Evolutionary conservation across 2,888 invertebrate genomes (phyloP), one percentile per base, ranked within the genome.

Genomic region (Euplagia quadripunctaria): DNA sequence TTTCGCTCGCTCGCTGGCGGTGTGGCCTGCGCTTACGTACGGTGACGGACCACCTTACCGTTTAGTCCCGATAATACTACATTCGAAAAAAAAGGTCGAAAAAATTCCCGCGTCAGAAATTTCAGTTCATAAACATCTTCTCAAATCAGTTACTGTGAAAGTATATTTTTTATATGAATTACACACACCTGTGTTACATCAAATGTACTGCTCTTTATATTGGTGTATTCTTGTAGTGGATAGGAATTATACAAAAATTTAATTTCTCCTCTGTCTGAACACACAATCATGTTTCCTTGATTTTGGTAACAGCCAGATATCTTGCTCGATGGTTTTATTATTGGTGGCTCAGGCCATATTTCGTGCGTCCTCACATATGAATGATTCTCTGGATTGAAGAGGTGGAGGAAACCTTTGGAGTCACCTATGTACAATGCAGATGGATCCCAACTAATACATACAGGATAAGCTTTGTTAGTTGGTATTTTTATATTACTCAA

Each of bases 181-280:
- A 51, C 55, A 75, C 71, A 80, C 89, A 96, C 96, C 93, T 94
- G 93, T 74, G 95, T 96, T 55, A 96, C 92, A 84, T 94, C 94
- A 81, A 90, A 87, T 71, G 94, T 94, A 71, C 87, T 90, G 63
- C 94, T 93, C 76, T 86, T 87, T 7, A 95, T 81, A 77, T 84
- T 90, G 43, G 90, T 85, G 81, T 93, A 96, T 77, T 93, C 91
- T 75, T 92, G 88, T 58, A 94, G 94, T 20, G 96, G 96, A 82
- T 89, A 87, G 70, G 92, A 92, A 77, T 96, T 96, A 78, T 96
- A 94, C 82, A 95, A 86, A 81, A 95, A 94, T 75, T 94, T 94
- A 2, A 96, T 93, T 85, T 94, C 94, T 20, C 96, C 96, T 79
- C 92, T 92, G 80, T 95, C 94, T 63, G 95, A 96, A 84, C 94